These are phyloP conservation scores for Chrysodeixis includens DNA, from an alignment of 2,888 invertebrate genomes.

Conservation along the genomic window DNA sequence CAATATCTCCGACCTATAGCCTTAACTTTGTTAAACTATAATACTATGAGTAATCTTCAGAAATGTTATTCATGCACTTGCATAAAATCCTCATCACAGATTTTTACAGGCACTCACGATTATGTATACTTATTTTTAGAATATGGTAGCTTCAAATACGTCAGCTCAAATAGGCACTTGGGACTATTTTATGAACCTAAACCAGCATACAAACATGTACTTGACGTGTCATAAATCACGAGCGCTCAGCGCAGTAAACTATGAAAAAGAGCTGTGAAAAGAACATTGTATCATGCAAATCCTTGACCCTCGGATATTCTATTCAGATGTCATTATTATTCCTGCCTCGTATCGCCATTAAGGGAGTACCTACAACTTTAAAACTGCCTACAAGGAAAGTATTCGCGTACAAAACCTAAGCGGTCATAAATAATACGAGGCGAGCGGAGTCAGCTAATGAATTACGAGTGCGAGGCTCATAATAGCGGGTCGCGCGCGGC, in stretches of 20 bases:
- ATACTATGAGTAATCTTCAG: slow-evolving; percentile 12
- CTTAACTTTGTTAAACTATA: slow-evolving; percentile 13
- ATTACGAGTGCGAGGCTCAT: slow-evolving; percentile 79
- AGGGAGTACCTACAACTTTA: slow-evolving; percentile 68
- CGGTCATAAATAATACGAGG: slow-evolving; percentile 82
- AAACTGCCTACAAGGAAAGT: slow-evolving; percentile 72
- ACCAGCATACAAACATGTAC: slow-evolving; percentile 53
- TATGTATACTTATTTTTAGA: slow-evolving; percentile 15
- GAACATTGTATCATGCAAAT: slow-evolving; percentile 72
- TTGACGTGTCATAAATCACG: slow-evolving; percentile 68
- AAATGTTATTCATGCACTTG: slow-evolving; percentile 12
- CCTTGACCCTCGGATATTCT: slow-evolving; percentile 78
- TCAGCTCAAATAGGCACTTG: slow-evolving; percentile 52
- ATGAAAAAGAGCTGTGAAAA: slow-evolving; percentile 65
- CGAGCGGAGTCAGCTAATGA: slow-evolving; percentile 84
- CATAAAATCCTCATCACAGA: neutral
- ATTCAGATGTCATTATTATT: slow-evolving; percentile 82
- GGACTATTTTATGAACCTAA: slow-evolving; percentile 62
- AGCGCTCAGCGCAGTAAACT: slow-evolving; percentile 59
- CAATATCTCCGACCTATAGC: slow-evolving; percentile 3
- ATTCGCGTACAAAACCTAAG: slow-evolving; percentile 80
- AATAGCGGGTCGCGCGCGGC: slow-evolving; percentile 73
- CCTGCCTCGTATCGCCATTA: slow-evolving; percentile 71
- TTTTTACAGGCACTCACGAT: neutral
- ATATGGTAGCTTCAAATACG: slow-evolving; percentile 45